These are phyloP conservation scores for Melanotaenia nigrans DNA, from an alignment of 2,797 vertebrate species.

Conservation along the genomic window DNA sequence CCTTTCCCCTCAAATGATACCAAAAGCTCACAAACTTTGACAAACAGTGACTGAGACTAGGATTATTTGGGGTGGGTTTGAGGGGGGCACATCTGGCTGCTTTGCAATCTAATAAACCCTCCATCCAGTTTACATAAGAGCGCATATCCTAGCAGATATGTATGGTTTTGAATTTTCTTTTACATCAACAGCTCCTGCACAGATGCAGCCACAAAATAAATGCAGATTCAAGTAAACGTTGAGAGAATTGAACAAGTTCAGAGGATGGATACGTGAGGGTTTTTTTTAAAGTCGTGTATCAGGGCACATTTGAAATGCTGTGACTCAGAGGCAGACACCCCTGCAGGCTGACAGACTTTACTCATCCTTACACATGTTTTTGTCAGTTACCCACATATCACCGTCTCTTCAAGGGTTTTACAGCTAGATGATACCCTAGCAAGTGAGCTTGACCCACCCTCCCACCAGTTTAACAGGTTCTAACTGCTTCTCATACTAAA, in stretches of 20 bases:
- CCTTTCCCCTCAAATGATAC: background rate
- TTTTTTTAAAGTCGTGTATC: background rate
- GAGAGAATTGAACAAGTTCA: background rate
- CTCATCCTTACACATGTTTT: slow-evolving; percentile 31
- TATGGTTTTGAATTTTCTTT: background rate
- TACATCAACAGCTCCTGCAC: background rate
- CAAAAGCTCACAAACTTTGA: background rate
- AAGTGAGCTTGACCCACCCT: background rate
- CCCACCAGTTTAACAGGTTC: slow-evolving; percentile 3
- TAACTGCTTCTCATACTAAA: background rate
- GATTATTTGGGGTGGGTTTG: background rate
- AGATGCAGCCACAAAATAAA: background rate
- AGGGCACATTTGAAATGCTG: slow-evolving; percentile 5
- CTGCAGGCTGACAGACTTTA: slow-evolving; percentile 38
- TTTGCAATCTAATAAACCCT: slow-evolving; percentile 23
- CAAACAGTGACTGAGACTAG: background rate
- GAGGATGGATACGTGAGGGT: no score
- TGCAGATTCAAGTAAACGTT: background rate
- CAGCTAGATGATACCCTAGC: background rate
- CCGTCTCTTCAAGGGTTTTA: background rate
- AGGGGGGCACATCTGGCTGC: slow-evolving; percentile 1
- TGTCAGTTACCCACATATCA: background rate
- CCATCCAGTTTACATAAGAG: slow-evolving; percentile 51
- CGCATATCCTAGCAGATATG: background rate
- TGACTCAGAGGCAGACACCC: slow-evolving; percentile 52